These are phyloP conservation scores for Melanotus villosus DNA, from an alignment of 2,888 invertebrate species.

Conservation along the genomic window DNA sequence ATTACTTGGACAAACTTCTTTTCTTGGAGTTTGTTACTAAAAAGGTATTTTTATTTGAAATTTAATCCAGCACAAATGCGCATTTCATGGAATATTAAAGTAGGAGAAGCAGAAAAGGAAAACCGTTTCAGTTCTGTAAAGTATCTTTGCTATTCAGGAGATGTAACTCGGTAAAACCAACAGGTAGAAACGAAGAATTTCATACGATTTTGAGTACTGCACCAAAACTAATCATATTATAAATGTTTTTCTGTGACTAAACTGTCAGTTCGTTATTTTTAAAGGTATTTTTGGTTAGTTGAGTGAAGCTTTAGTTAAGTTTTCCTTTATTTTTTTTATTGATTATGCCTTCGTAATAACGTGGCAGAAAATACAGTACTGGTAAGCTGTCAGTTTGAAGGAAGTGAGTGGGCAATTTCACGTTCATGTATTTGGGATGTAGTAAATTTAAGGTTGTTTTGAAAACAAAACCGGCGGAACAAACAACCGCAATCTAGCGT, in stretches of 20 bases:
- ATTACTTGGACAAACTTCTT: neutral
- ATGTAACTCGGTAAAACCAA: no score
- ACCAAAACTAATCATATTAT: no score
- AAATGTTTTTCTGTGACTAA: no score
- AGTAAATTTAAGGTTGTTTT: conserved; percentile 30
- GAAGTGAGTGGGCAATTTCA: neutral
- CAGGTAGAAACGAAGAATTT: no score
- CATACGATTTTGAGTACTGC: neutral
- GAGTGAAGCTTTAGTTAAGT: no score
- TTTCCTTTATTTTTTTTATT: no score
- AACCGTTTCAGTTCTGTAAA: neutral
- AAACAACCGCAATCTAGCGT: conserved; percentile 39
- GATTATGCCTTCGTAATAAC: no score
- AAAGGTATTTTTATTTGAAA: conserved; percentile 1
- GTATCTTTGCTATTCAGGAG: no score
- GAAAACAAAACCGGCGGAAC: conserved; percentile 23
- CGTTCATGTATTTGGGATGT: neutral
- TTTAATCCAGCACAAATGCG: neutral
- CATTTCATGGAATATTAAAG: conserved; percentile 1
- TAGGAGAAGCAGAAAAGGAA: neutral
- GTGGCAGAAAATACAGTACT: neutral
- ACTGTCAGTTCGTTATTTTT: no score
- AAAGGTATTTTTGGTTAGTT: no score
- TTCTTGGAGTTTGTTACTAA: neutral
- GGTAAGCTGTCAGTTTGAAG: neutral